phyloP scores from a whole-genome alignment of 64 coral and sea anemone genomes.

The Pocillopora damicornis region DNA sequence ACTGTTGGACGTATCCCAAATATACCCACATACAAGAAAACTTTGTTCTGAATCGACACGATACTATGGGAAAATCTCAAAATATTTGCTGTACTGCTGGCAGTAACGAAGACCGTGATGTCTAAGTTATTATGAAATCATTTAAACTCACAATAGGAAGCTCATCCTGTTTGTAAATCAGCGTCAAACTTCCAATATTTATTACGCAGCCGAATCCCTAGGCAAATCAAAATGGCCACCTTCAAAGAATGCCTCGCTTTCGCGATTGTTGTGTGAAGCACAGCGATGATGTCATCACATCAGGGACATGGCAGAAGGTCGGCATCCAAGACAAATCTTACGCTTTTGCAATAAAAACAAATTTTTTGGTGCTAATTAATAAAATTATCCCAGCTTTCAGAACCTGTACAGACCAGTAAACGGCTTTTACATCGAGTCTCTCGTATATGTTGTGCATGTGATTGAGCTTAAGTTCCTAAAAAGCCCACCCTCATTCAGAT shows the following conservation, averaged over 20 bases:
- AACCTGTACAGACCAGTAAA: too few species aligned
- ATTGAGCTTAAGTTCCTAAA: too few species aligned
- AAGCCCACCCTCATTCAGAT: too few species aligned
- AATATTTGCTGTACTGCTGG: background rate
- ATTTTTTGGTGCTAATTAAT: too few species aligned
- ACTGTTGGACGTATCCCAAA: background rate
- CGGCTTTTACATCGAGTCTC: too few species aligned
- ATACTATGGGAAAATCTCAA: background rate
- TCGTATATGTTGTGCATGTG: too few species aligned
- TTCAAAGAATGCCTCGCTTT: slow-evolving; percentile 14
- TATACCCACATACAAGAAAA: background rate
- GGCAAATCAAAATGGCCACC: slow-evolving; percentile 27
- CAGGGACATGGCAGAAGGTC: background rate
- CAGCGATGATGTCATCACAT: slow-evolving; percentile 1
- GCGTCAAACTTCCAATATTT: slow-evolving; percentile 1
- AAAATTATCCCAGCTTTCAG: too few species aligned
- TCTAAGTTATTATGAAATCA: background rate
- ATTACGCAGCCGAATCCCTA: background rate
- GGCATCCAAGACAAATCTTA: too few species aligned
- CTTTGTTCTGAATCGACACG: background rate
- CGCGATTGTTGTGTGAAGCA: slow-evolving; percentile 10
- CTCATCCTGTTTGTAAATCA: slow-evolving; percentile 49
- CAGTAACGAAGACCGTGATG: background rate
- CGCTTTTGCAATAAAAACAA: too few species aligned
- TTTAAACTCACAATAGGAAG: slow-evolving; percentile 76